phyloP scores from a whole-genome alignment of 2,797 vertebrate genomes.

The Syndactyla subalaris region DNA sequence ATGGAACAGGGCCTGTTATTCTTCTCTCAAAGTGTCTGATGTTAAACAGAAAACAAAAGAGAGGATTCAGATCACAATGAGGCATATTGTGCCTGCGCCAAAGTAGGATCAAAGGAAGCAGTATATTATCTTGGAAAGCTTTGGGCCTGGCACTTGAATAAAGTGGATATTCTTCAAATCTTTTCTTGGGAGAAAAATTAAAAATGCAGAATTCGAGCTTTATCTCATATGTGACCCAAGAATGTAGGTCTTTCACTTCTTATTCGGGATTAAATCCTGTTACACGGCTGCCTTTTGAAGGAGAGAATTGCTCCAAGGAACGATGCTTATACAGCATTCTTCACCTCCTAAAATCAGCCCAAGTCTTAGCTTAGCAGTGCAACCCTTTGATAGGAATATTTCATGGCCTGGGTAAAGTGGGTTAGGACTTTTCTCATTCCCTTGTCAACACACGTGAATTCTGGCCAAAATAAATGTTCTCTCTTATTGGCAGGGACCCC shows the following conservation, averaged over 20 bases:
- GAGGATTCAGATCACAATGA: neutral
- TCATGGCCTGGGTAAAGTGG: neutral
- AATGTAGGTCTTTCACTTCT: slow-evolving; percentile 26
- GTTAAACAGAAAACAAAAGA: slow-evolving; percentile 28
- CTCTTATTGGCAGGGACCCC: neutral
- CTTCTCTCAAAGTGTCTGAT: neutral
- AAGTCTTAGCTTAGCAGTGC: neutral
- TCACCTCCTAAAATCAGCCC: neutral
- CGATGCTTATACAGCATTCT: neutral
- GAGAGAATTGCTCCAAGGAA: slow-evolving; percentile 12
- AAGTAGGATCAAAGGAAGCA: slow-evolving; percentile 35
- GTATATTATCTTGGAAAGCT: slow-evolving; percentile 39
- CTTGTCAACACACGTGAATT: neutral
- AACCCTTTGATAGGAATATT: neutral
- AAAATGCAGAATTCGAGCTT: slow-evolving; percentile 5
- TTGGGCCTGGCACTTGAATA: slow-evolving; percentile 47
- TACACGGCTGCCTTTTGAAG: slow-evolving; percentile 13
- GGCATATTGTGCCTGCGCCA: neutral
- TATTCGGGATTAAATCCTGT: slow-evolving; percentile 27
- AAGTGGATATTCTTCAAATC: slow-evolving; percentile 32
- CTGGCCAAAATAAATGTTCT: neutral
- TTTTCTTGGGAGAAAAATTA: slow-evolving; percentile 1
- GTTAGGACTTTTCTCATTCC: slow-evolving; percentile 14
- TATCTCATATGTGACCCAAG: neutral
- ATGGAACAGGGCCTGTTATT: neutral